Evolutionary conservation across 2,888 invertebrate genomes (phyloP).

Genomic region (Hydriomena furcata): DNA sequence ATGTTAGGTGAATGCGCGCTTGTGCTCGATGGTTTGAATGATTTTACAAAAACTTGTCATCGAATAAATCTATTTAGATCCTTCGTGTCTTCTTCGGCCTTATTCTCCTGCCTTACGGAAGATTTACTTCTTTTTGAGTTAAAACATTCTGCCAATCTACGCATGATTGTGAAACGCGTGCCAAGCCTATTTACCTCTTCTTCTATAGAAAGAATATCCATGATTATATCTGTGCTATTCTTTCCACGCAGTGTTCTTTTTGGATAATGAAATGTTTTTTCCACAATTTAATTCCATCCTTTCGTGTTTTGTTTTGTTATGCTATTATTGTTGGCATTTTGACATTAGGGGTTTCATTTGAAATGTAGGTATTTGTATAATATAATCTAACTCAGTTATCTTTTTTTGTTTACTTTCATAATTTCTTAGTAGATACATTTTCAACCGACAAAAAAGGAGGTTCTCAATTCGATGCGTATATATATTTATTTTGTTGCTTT

Average conservation of each 20-base stretch:
- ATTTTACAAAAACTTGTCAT: no score
- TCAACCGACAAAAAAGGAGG: no score
- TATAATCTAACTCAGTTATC: not conserved
- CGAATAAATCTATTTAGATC: no score
- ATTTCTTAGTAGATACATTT: not conserved
- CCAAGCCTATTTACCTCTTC: not conserved
- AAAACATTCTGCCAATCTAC: not conserved
- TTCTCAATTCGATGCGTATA: no score
- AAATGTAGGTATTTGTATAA: constrained; percentile 2
- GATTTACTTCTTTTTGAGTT: no score
- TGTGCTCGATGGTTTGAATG: no score
- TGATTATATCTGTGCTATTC: constrained; percentile 20
- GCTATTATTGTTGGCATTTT: constrained; percentile 24
- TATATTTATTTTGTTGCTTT: not conserved
- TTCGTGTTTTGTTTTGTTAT: constrained; percentile 34
- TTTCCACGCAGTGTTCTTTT: constrained; percentile 58
- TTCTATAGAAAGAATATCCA: not conserved
- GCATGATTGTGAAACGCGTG: not conserved
- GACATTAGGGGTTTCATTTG: constrained; percentile 8
- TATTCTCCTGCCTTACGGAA: no score
- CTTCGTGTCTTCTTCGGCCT: no score
- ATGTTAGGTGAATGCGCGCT: no score
- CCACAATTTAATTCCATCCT: constrained; percentile 49
- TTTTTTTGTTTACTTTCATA: constrained; percentile 9
- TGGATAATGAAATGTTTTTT: constrained; percentile 49